Conservation (phyloP, 2,113 vertebrate species). For the Brachyhypopomus gauderio region DNA sequence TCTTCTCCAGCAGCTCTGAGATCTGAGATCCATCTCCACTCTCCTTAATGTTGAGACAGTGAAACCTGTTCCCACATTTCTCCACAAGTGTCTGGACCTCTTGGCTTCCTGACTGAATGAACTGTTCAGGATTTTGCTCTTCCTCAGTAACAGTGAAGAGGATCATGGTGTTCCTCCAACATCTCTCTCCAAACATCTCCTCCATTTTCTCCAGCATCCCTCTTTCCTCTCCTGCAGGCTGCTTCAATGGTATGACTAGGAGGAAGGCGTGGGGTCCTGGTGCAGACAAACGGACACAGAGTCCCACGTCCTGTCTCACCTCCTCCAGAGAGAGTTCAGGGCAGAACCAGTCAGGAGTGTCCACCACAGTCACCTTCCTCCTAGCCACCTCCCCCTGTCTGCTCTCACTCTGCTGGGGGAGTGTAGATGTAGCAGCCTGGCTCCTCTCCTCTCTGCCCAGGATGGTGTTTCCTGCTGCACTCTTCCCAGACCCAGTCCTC, state of each 20-base stretch:
- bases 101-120: neutral
- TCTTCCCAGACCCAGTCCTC: conserved; percentile 39
- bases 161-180: conserved; percentile 32
- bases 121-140: neutral
- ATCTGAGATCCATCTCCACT: too few relatives aligned
- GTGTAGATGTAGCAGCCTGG: conserved; percentile 26
- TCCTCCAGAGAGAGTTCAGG: conserved; percentile 26
- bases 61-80: conserved; percentile 30
- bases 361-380: conserved; percentile 43
- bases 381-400: too few relatives aligned
- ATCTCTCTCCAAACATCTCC: conserved; percentile 43
- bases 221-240: conserved; percentile 1
- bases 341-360: conserved; percentile 47
- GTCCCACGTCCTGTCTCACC: conserved; percentile 26
- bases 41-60: too few relatives aligned
- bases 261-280: conserved; percentile 48
- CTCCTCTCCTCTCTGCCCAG: conserved; percentile 36
- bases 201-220: conserved; percentile 25
- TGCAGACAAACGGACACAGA: conserved; percentile 32
- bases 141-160: conserved; percentile 36
- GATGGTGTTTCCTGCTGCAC: conserved; percentile 53
- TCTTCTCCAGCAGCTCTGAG: too few relatives aligned
- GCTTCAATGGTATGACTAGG: conserved; percentile 35
- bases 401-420: conserved; percentile 1
- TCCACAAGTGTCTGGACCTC: conserved; percentile 31